These are phyloP conservation scores for Adelges cooleyi DNA, from an alignment of 1,140 invertebrate genomes.

Conservation along the genomic window DNA sequence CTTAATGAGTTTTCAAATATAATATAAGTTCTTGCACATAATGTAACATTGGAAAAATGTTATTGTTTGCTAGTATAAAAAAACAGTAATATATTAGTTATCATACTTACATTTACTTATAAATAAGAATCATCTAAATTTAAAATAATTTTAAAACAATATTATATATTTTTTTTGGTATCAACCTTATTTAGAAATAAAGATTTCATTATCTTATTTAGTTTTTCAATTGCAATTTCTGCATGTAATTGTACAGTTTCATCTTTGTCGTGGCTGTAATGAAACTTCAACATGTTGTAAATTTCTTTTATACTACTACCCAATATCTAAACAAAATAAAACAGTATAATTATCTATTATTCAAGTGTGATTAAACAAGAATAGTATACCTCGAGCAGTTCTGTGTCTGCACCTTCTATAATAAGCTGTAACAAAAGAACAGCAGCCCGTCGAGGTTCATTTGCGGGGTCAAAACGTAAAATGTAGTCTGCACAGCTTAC, in stretches of 20 bases:
- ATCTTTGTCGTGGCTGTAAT: slow-evolving; percentile 54
- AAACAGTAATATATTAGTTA: too few species aligned
- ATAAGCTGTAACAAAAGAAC: slow-evolving; percentile 60
- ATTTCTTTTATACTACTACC: not conserved
- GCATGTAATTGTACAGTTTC: slow-evolving; percentile 56
- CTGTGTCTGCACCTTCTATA: slow-evolving; percentile 57
- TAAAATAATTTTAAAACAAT: too few species aligned
- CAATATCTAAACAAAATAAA: not conserved
- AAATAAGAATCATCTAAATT: too few species aligned
- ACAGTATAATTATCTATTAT: not conserved
- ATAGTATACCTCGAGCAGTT: slow-evolving; percentile 45
- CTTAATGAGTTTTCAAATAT: too few species aligned
- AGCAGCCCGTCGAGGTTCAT: slow-evolving; percentile 64
- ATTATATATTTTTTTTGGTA: too few species aligned
- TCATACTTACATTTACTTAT: too few species aligned
- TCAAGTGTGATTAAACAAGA: not conserved
- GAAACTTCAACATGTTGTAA: slow-evolving; percentile 47
- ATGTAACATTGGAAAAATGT: too few species aligned
- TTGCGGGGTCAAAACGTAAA: slow-evolving; percentile 52
- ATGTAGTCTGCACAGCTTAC: slow-evolving; percentile 55
- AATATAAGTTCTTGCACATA: too few species aligned
- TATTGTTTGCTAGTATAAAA: too few species aligned
- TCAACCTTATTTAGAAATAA: slow-evolving; percentile 47
- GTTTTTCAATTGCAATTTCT: slow-evolving; percentile 60
- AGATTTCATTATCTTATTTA: slow-evolving; percentile 54